A percentile compares a stretch with the other conserved stretches of the same genome.
These are phyloP conservation scores for Channallabes apus DNA, from an alignment of 2,797 vertebrate genomes.

Conservation along the genomic window DNA sequence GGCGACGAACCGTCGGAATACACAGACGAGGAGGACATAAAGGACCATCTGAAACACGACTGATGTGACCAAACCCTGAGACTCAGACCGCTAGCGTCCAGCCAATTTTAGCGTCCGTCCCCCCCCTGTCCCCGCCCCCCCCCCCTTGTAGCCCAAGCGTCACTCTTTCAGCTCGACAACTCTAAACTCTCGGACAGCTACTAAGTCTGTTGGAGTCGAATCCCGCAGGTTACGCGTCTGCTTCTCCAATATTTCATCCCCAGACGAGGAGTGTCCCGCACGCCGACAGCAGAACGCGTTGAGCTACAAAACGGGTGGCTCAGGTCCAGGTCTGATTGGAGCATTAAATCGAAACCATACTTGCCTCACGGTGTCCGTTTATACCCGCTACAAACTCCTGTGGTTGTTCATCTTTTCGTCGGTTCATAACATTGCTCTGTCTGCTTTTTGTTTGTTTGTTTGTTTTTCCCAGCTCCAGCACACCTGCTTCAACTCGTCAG, in stretches of 20 bases:
- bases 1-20: constrained; percentile 98
- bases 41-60: constrained; percentile 97
- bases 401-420: neutral
- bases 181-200: constrained; percentile 24
- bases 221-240: constrained; percentile 8
- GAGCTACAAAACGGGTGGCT: constrained; percentile 14
- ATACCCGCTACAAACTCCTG: constrained; percentile 22
- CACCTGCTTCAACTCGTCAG: constrained; percentile 31
- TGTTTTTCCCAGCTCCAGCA: constrained; percentile 1
- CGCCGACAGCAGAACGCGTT: constrained; percentile 1
- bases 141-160: neutral
- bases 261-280: constrained; percentile 11
- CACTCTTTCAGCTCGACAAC: constrained; percentile 26
- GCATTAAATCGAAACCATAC: constrained; percentile 34
- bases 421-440: neutral
- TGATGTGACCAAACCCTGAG: constrained; percentile 75
- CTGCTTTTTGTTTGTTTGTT: neutral
- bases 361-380: constrained; percentile 38
- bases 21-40: constrained; percentile 98
- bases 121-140: neutral
- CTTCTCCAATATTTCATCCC: constrained; percentile 18
- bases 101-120: neutral
- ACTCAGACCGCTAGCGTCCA: constrained; percentile 51
- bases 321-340: constrained; percentile 34
- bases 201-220: neutral